These are phyloP conservation scores for Seira sanloemensis DNA, from an alignment of 2,888 invertebrate genomes.

Conservation along the genomic window DNA sequence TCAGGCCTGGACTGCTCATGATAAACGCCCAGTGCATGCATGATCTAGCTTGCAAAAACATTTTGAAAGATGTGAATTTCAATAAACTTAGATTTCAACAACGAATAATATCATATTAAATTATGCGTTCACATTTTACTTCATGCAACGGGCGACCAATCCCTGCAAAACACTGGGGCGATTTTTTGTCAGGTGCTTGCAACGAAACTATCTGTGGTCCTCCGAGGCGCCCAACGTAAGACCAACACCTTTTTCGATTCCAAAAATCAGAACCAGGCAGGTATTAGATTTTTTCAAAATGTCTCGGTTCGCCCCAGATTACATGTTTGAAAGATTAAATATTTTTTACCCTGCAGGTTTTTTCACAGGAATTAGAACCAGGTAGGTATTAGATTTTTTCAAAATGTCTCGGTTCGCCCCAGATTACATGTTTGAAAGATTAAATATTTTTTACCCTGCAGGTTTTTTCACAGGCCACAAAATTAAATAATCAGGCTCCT, in stretches of 20 bases:
- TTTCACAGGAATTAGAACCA: constrained; percentile 82
- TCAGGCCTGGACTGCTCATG: constrained; percentile 87
- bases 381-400: too few relatives aligned
- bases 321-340: neutral
- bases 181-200: constrained; percentile 80
- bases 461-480: constrained; percentile 83
- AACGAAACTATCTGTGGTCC: constrained; percentile 85
- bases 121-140: constrained; percentile 3
- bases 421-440: constrained; percentile 2
- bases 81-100: neutral
- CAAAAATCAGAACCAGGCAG: neutral
- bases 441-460: neutral
- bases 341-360: constrained; percentile 76
- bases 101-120: neutral
- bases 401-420: neutral
- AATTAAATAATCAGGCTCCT: constrained; percentile 80
- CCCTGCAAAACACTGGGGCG: constrained; percentile 81
- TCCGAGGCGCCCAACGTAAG: constrained; percentile 84
- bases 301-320: neutral
- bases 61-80: neutral
- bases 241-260: constrained; percentile 82
- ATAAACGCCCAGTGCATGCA: constrained; percentile 88
- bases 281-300: too few relatives aligned
- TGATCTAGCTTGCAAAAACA: constrained; percentile 80
- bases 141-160: constrained; percentile 85